Conservation (phyloP, 2,888 invertebrate genomes). For the Branchipolynoe longqiensis region DNA sequence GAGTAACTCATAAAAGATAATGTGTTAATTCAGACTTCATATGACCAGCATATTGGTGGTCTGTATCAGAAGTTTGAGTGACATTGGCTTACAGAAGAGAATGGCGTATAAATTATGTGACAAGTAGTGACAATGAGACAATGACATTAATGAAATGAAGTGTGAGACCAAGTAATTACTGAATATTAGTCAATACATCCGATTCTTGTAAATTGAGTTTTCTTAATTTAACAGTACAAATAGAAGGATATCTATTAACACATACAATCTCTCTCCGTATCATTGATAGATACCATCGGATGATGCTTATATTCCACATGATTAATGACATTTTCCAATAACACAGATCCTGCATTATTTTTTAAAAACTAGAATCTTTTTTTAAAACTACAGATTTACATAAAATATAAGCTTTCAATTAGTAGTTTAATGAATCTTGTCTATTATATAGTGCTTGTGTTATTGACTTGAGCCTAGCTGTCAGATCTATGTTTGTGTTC, state of each 20-base stretch:
- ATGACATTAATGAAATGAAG: not conserved
- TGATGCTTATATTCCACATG: not conserved
- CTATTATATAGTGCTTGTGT: not conserved
- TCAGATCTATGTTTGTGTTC: too few relatives aligned
- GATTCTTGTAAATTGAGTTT: not conserved
- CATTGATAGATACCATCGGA: not conserved
- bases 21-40: not conserved
- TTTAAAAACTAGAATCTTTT: not conserved
- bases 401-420: not conserved
- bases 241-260: not conserved
- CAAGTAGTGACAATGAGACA: not conserved
- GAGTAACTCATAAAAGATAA: not conserved
- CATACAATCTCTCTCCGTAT: not conserved
- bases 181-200: not conserved
- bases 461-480: not conserved
- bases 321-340: not conserved
- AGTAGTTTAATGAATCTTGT: not conserved
- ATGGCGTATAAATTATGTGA: not conserved
- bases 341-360: not conserved
- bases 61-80: not conserved
- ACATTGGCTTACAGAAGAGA: not conserved
- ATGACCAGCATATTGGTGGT: not conserved
- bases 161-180: not conserved
- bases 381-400: not conserved
- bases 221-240: not conserved